phyloP scores from a whole-genome alignment of 1,140 invertebrate species.

The Acromyrmex echinatior region DNA sequence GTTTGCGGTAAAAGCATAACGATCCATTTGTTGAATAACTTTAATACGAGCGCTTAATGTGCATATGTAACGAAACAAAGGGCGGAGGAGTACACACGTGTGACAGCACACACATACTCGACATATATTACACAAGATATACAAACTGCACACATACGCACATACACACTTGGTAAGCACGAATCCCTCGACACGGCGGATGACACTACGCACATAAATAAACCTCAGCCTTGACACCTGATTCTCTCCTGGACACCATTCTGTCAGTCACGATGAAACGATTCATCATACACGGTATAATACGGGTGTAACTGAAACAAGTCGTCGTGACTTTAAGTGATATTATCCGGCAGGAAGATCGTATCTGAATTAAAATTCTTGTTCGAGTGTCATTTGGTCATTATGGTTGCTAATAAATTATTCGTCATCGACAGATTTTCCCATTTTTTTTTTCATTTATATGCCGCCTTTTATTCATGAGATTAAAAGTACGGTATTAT shows the following conservation, averaged over 20 bases:
- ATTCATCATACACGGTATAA: constrained; percentile 62
- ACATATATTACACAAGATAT: not conserved
- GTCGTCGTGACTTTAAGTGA: constrained; percentile 6
- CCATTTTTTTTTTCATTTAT: not conserved
- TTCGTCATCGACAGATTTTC: not conserved
- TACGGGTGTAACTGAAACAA: constrained; percentile 22
- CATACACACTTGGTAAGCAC: not conserved
- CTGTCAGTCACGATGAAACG: constrained; percentile 51
- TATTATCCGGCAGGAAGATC: not conserved
- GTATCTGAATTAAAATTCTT: constrained; percentile 9
- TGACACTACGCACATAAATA: constrained; percentile 52
- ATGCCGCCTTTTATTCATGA: not conserved
- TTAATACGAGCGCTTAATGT: not conserved
- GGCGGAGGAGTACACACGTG: not conserved
- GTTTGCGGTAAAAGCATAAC: not conserved
- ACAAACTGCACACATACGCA: too few species aligned
- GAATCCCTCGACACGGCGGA: constrained; percentile 11
- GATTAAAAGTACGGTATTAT: not conserved
- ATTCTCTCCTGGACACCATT: constrained; percentile 59
- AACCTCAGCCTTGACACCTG: constrained; percentile 70
- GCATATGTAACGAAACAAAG: not conserved
- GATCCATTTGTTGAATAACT: constrained; percentile 17
- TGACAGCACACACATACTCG: too few species aligned
- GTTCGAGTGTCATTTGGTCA: not conserved
- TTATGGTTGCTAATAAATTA: not conserved